phyloP scores from a whole-genome alignment of 2,888 invertebrate genomes.

The Anagyrus pseudococci region DNA sequence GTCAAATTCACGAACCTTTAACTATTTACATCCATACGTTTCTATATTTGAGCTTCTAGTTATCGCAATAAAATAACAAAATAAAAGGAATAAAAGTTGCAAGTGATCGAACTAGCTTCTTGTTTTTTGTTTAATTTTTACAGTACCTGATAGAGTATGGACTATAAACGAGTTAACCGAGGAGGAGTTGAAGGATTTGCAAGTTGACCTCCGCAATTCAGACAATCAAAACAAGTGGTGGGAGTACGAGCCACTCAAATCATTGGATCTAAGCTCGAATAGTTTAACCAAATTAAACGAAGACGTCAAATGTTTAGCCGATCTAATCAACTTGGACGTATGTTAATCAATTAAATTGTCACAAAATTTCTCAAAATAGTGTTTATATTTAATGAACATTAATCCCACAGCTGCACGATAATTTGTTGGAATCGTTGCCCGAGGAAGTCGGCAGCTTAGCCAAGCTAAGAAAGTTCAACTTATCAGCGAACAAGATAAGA shows the following conservation, averaged over 20 bases:
- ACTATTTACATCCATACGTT: too few species aligned
- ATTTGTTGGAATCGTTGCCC: conserved; percentile 77
- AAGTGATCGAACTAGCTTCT: too few species aligned
- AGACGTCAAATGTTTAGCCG: conserved; percentile 71
- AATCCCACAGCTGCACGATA: conserved; percentile 78
- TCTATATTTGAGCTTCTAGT: too few species aligned
- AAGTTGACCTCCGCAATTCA: conserved; percentile 68
- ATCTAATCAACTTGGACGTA: conserved; percentile 76
- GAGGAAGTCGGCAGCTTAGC: conserved; percentile 75
- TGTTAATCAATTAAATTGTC: conserved; percentile 44
- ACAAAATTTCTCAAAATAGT: background rate
- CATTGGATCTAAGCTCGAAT: conserved; percentile 81
- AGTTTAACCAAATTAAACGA: conserved; percentile 70
- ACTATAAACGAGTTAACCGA: conserved; percentile 74
- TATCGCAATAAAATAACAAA: background rate
- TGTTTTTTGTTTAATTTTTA: conserved; percentile 19
- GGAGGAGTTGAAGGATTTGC: conserved; percentile 64
- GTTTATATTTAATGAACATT: conserved; percentile 29
- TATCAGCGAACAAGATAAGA: conserved; percentile 74
- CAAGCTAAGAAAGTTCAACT: conserved; percentile 71
- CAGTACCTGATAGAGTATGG: conserved; percentile 79
- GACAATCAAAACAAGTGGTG: conserved; percentile 78
- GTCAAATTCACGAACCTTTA: too few species aligned
- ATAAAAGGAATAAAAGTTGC: too few species aligned
- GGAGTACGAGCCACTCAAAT: conserved; percentile 80